Evolutionary conservation across 2,113 vertebrate species (phyloP).

Genomic region (Thermophis baileyi): DNA sequence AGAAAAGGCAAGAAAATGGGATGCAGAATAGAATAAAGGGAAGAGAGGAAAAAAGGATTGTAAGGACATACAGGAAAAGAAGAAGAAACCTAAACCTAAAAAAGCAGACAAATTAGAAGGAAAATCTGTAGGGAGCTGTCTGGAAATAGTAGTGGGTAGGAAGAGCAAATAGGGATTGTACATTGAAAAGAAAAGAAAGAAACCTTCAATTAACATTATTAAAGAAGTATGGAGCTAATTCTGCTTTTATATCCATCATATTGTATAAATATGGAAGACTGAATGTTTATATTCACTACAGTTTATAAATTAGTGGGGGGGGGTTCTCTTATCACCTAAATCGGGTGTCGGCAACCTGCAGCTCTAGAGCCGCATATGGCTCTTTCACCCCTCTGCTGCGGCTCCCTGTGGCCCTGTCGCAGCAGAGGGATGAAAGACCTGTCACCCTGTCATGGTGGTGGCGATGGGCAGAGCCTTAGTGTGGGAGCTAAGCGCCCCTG

Average conservation of each 20-base stretch:
- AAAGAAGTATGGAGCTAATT: neutral
- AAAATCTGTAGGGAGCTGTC: neutral
- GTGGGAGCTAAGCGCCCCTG: too few relatives aligned
- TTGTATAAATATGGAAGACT: constrained; percentile 47
- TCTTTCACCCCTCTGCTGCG: too few relatives aligned
- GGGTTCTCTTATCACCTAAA: neutral
- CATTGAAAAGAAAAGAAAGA: neutral
- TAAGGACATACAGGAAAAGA: neutral
- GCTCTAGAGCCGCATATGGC: too few relatives aligned
- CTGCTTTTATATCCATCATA: neutral
- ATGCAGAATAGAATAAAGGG: neutral
- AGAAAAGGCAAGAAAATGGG: neutral
- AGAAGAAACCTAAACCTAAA: neutral
- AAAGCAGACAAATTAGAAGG: neutral
- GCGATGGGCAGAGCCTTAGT: too few relatives aligned
- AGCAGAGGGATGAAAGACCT: too few relatives aligned
- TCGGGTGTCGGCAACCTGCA: too few relatives aligned
- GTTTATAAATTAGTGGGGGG: constrained; percentile 33
- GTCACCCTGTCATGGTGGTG: too few relatives aligned
- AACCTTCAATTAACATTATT: neutral
- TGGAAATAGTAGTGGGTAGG: neutral
- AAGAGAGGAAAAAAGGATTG: neutral
- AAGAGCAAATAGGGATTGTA: neutral
- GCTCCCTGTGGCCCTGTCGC: too few relatives aligned
- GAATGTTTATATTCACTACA: constrained; percentile 17